Conservation (phyloP, 2,113 vertebrate species). For the Callipepla squamata region DNA sequence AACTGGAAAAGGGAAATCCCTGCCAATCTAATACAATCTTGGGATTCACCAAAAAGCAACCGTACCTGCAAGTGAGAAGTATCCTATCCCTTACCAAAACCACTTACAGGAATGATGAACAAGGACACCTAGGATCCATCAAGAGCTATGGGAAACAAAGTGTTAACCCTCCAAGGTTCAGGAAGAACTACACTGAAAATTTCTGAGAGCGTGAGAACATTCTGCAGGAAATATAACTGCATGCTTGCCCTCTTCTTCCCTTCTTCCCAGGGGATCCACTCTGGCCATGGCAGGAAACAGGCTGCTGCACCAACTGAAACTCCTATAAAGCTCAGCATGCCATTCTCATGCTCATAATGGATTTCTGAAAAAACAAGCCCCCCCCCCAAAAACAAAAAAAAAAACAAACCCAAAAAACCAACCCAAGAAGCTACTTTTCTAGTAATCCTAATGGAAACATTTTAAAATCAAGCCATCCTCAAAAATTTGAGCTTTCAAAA, state of each 20-base stretch:
- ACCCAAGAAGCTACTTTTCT: not conserved
- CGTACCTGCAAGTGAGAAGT: not conserved
- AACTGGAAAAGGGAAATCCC: not conserved
- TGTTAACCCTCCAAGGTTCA: not conserved
- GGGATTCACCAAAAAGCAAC: not conserved
- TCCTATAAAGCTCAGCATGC: not conserved
- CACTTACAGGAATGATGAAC: not conserved
- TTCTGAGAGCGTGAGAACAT: not conserved
- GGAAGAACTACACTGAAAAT: not conserved
- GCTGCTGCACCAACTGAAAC: not conserved
- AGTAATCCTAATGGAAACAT: not conserved
- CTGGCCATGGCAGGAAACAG: not conserved
- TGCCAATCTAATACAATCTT: not conserved
- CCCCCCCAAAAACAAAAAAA: no score
- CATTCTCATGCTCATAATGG: not conserved
- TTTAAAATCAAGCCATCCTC: not conserved
- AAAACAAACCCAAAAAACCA: no score
- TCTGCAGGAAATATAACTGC: not conserved
- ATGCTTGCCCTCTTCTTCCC: accelerated
- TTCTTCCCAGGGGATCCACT: not conserved
- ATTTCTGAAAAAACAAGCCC: not conserved
- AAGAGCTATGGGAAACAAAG: not conserved
- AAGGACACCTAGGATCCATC: not conserved
- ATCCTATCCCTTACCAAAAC: not conserved
- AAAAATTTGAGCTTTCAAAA: not conserved